Base-by-base conservation (phyloP, 2,113 vertebrate genomes). In the Cnemophilus loriae region DNA sequence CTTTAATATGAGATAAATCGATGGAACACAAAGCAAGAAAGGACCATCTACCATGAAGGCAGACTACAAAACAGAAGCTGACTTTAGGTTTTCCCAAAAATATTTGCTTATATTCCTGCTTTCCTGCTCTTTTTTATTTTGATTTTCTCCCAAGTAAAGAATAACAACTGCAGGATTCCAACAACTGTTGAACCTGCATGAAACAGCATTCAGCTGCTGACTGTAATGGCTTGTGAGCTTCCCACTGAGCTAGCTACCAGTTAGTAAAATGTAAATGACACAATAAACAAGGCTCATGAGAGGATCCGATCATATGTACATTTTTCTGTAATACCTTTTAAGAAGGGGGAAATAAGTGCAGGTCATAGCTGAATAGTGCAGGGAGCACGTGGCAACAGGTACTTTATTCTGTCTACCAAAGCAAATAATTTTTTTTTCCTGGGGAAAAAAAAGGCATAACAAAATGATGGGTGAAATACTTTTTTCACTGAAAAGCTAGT, bases 211-310 rank as follows among this genome's bases (percentile, higher is more conserved):
- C 83, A 71, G 28, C 61, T 91, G 74, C 41, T 77, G 73, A 35
- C 26, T 4, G 1, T 56, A 69, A 57, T 60, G 68, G 46, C 24
- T 85, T 85, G 65, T 83, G 81, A 92, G 75, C 30, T 94, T 96
- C 87, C 87, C 59, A 86, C 63, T 67, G 77, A 87, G 68, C 65
- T 90, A 90, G 81, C 52, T 71, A 91, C 39, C 32, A 84, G 89
- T 49, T 78, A 93, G 77, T 71, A 95, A 95, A 95, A 89, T 49
- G 28, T 55, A 94, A 90, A 92, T 74, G 59, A 32, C 39, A 73
- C 30, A 69, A 50, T 67, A 91, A 95, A 86, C 50, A 77, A 59
- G 84, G 32, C 15, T 86, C 79, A 69, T 61, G 70, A 89, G 93
- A 82, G 37, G 26, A 93, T 91, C 65, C 56, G 68, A 67, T 80